These are phyloP conservation scores for Larimichthys polyactis DNA, from an alignment of 2,113 vertebrate species.

Conservation along the genomic window DNA sequence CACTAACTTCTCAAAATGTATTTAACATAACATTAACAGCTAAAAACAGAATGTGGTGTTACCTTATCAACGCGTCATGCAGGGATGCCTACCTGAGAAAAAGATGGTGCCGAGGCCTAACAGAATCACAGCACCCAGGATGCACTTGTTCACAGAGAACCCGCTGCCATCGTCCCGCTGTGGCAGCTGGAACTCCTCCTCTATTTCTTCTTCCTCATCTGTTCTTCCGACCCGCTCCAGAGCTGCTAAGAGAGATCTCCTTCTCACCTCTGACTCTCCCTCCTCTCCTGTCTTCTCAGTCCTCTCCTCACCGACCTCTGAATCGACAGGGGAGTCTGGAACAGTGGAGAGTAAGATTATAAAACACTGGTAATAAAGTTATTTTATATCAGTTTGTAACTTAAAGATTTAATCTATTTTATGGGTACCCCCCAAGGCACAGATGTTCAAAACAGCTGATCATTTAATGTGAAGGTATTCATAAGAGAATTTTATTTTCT, in stretches of 20 bases:
- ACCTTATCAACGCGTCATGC: conserved; percentile 55
- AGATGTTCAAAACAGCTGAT: neutral
- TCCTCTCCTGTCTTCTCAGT: conserved; percentile 48
- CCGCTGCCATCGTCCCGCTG: conserved; percentile 69
- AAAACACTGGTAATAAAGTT: neutral
- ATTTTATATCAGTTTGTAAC: neutral
- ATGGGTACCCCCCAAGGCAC: neutral
- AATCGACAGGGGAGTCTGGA: conserved; percentile 51
- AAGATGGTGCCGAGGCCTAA: conserved; percentile 87
- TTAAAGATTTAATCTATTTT: neutral
- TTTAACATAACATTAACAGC: neutral
- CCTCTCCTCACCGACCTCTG: conserved; percentile 48
- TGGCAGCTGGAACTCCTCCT: conserved; percentile 72
- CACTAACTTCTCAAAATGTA: neutral
- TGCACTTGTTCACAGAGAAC: conserved; percentile 87
- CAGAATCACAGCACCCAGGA: conserved; percentile 87
- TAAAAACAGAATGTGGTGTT: neutral
- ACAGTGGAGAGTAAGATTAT: neutral
- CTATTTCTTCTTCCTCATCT: conserved; percentile 76
- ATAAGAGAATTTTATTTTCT: neutral
- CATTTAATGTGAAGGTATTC: neutral
- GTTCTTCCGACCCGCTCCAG: conserved; percentile 70
- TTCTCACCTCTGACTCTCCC: conserved; percentile 68
- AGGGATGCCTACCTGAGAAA: conserved; percentile 76
- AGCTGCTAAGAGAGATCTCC: conserved; percentile 73